Conservation (phyloP, 2,113 vertebrate genomes). For the Silurus meridionalis region DNA sequence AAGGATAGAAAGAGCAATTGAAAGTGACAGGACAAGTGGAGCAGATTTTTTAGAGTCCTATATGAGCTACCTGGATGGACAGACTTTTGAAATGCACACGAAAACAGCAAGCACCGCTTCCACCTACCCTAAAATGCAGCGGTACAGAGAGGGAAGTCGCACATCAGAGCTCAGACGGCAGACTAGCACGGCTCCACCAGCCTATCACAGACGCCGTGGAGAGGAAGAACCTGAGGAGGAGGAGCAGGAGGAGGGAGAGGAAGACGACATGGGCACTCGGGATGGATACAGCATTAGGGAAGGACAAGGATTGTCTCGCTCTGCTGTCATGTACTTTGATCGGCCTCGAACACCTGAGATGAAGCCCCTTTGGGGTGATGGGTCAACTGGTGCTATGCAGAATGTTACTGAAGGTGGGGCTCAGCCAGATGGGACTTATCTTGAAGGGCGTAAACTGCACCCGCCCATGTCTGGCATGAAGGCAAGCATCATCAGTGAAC, state of each 20-base stretch:
- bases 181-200: conserved; percentile 69
- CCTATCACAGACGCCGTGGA: conserved; percentile 69
- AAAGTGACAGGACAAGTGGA: conserved; percentile 73
- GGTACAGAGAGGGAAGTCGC: conserved; percentile 70
- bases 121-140: conserved; percentile 71
- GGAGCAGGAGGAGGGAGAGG: conserved; percentile 53
- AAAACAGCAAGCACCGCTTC: conserved; percentile 67
- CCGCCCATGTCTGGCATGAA: conserved; percentile 81
- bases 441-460: conserved; percentile 75
- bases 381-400: conserved; percentile 51
- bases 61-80: conserved; percentile 88
- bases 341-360: conserved; percentile 74
- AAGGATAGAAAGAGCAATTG: conserved; percentile 63
- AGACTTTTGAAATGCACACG: conserved; percentile 81
- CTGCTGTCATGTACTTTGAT: conserved; percentile 73
- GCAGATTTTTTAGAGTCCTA: conserved; percentile 88
- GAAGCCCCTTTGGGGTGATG: conserved; percentile 73
- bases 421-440: conserved; percentile 55
- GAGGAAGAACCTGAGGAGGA: conserved; percentile 68
- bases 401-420: conserved; percentile 55
- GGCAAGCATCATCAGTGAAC: conserved; percentile 88
- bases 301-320: conserved; percentile 68
- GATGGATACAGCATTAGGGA: conserved; percentile 66
- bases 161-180: conserved; percentile 67
- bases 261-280: conserved; percentile 58